Percentiles rank a stretch among this genome's conserved stretches.
Evolutionary conservation across 2,113 vertebrate genomes (phyloP).

Genomic region (Illadopsis cleaveri): DNA sequence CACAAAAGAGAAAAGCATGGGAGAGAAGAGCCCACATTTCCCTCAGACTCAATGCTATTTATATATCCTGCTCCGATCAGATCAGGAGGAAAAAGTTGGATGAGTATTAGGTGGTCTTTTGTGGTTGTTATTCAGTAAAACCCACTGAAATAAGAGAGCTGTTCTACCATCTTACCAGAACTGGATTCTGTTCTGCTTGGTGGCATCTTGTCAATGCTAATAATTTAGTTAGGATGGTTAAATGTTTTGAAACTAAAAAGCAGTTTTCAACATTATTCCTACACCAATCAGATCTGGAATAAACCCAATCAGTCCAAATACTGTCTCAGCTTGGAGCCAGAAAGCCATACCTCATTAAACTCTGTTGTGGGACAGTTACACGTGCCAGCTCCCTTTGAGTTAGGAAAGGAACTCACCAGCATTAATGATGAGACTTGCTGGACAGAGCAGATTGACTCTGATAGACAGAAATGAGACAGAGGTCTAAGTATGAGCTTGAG

Average conservation of each 20-base stretch:
- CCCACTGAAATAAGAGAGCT: neutral
- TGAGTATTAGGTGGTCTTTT: neutral
- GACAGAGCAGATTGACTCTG: neutral
- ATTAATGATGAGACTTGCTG: neutral
- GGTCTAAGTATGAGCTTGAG: neutral
- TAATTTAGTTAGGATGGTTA: neutral
- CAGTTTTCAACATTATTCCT: neutral
- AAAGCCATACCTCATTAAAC: neutral
- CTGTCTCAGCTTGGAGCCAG: neutral
- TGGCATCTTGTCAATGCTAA: neutral
- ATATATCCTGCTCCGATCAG: neutral
- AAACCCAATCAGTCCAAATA: neutral
- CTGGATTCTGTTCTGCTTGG: neutral
- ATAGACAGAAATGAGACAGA: neutral
- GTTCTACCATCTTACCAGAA: neutral
- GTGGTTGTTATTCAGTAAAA: neutral
- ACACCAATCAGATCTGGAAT: neutral
- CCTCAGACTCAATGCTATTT: neutral
- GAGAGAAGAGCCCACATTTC: neutral
- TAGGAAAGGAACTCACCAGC: neutral
- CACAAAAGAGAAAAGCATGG: neutral
- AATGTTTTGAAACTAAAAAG: neutral
- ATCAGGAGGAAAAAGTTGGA: neutral
- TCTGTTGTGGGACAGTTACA: neutral
- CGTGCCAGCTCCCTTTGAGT: rapidly evolving